Conservation (phyloP, 2,113 vertebrate genomes). For the Butorides virescens region DNA sequence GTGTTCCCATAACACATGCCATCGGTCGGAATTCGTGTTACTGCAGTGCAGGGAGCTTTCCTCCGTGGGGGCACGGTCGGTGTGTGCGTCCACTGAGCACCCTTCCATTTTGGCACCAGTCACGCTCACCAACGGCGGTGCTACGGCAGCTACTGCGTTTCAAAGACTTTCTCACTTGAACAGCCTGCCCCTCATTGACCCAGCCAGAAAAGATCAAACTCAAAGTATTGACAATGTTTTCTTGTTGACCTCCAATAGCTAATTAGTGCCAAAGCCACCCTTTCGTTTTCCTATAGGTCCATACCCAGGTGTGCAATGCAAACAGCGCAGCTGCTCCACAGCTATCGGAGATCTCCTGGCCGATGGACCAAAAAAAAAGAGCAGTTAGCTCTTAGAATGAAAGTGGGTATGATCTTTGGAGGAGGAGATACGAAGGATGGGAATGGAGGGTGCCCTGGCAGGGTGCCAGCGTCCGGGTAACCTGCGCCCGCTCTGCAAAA, state of each 20-base stretch:
- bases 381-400: background rate
- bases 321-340: background rate
- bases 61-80: background rate
- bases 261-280: background rate
- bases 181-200: background rate
- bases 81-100: background rate
- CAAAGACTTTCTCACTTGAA: background rate
- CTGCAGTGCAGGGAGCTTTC: background rate
- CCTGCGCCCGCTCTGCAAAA: background rate
- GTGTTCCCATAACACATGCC: background rate
- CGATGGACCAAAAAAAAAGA: background rate
- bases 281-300: background rate
- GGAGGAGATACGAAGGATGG: background rate
- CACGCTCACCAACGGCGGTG: background rate
- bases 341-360: background rate
- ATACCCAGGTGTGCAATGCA: background rate
- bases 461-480: background rate
- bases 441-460: background rate
- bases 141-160: background rate
- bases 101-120: no score
- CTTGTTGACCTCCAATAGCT: background rate
- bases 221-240: background rate
- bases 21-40: background rate
- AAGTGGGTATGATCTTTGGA: background rate
- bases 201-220: background rate